Evolutionary conservation across 2,888 invertebrate species (phyloP), one percentile per base, ranked within the genome.

Genomic region (Hololepta plana): DNA sequence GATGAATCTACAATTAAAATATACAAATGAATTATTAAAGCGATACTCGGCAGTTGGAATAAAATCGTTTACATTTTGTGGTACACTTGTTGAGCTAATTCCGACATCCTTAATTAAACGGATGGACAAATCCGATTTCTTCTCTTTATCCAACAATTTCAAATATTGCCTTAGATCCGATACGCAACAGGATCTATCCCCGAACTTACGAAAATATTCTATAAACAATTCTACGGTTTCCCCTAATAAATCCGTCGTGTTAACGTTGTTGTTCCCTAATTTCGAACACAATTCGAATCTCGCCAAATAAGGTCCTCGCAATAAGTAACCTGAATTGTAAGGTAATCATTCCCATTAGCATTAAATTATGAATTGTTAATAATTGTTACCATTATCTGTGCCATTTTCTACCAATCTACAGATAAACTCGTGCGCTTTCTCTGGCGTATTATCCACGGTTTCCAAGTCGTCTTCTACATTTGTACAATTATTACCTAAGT

Each of bases 171-270:
- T 67, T 25, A 93, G 59, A 49, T 95, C 93, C 5, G 72, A 68
- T 32, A 84, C 80, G 32, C 82, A 82, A 51, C 87, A 87, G 0
- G 77, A 72, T 45, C 87, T 87, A 41, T 79, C 71, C 3, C 88
- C 88, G 54, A 91, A 93, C 37, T 68, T 63, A 21, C 60, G 47
- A 38, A 82, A 79, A 56, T 88, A 93, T 39, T 77, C 72, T 32
- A 75, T 59, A 46, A 88, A 67, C 15, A 80, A 51, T 12, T 75
- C 70, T 8, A 68, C 56, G 9, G 68, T 64, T 41, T 73, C 69
- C 1, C 75, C 76, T 12, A 71, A 49, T 5, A 71, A 45, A 26
- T 55, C 51, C 5, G 57, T 58, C 23, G 5, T 5, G 11, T 20
- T 14, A 7, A 13, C 7, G 7, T 15, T 15, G 13, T 16, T 23